These are phyloP conservation scores for Oligia strigilis DNA, from an alignment of 2,888 invertebrate genomes.

Conservation along the genomic window DNA sequence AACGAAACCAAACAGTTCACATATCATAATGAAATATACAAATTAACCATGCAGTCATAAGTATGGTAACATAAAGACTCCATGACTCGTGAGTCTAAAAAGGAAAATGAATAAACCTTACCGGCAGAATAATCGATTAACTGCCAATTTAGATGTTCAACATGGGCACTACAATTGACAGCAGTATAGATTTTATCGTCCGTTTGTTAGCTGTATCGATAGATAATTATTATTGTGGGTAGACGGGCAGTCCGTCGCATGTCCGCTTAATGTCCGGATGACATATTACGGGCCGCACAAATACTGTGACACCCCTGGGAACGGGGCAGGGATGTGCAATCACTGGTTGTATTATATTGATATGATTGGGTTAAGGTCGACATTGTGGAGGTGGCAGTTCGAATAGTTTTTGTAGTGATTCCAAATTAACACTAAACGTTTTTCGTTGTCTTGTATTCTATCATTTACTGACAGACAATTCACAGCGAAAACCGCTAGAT, in stretches of 20 bases:
- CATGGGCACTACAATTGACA: slow-evolving; percentile 33
- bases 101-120: background rate
- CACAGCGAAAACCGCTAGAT: no score
- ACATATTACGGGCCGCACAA: slow-evolving; percentile 54
- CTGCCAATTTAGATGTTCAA: slow-evolving; percentile 25
- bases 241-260: slow-evolving; percentile 57
- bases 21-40: background rate
- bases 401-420: background rate
- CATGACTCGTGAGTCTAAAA: background rate
- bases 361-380: slow-evolving; percentile 39
- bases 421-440: background rate
- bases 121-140: slow-evolving; percentile 21
- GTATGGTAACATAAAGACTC: background rate
- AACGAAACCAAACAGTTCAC: background rate
- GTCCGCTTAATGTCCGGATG: slow-evolving; percentile 65
- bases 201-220: slow-evolving; percentile 42
- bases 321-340: slow-evolving; percentile 42
- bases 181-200: slow-evolving; percentile 46
- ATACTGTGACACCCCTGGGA: slow-evolving; percentile 54
- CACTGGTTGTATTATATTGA: slow-evolving; percentile 35
- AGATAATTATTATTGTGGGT: slow-evolving; percentile 46
- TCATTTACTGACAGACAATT: background rate
- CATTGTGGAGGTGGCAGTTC: background rate
- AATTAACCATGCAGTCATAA: background rate
- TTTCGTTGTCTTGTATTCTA: background rate